Conservation (phyloP, 1,140 invertebrate species). For the Neodiprion fabricii region DNA sequence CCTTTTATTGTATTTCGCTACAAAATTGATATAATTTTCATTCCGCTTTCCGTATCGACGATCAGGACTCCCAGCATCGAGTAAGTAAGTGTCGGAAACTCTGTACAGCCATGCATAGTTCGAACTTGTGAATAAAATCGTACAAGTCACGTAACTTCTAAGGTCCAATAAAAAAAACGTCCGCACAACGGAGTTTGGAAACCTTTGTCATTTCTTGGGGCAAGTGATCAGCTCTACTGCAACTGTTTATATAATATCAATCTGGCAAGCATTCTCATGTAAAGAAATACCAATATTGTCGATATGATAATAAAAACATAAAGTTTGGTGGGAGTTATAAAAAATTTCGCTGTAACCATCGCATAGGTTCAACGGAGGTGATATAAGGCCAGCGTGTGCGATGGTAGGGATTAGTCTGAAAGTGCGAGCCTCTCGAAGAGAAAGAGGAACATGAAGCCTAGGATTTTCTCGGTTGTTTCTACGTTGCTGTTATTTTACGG, state of each 20-base stretch:
- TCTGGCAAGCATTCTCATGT: background rate
- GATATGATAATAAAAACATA: background rate
- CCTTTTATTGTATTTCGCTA: no score
- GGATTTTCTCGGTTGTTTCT: background rate
- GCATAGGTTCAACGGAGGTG: constrained; percentile 19
- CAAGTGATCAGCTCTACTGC: background rate
- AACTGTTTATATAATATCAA: background rate
- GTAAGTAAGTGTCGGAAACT: no score
- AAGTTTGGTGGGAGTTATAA: background rate
- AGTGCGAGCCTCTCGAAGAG: background rate
- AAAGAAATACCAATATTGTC: background rate
- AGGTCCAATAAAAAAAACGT: no score
- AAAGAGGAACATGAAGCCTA: constrained; percentile 5
- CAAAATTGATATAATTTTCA: no score
- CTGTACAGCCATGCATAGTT: no score
- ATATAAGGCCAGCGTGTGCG: background rate
- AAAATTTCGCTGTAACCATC: constrained; percentile 35
- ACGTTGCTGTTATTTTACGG: background rate
- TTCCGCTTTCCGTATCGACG: no score
- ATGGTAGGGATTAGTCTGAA: constrained; percentile 3
- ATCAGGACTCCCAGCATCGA: no score
- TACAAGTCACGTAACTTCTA: no score
- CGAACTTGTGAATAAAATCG: no score
- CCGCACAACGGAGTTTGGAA: background rate
- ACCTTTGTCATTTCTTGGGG: background rate